Evolutionary conservation across 2,113 vertebrate genomes (phyloP), one percentile per base, ranked within the genome.

Genomic region (Aptenodytes patagonicus): DNA sequence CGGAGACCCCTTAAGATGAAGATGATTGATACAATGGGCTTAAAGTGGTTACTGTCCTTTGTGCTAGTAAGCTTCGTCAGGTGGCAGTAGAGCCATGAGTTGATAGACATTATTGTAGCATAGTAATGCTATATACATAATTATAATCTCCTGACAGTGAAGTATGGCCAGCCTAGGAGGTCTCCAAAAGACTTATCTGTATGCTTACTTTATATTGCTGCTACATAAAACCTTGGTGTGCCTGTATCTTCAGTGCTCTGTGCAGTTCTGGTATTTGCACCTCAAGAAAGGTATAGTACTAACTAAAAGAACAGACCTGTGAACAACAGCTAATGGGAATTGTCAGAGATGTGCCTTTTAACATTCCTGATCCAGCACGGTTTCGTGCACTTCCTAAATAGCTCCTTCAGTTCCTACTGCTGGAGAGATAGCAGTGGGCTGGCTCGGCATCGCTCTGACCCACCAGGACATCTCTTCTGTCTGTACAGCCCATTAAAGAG

Each of bases 21-120:
- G n/a, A 69, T 96, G 95, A 95, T 95, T 96, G 91, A 87, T 93
- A 71, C 64, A 83, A 80, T 81, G 84, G 44, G 55, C 80, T 68
- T 95, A 29, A 95, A 92, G 20, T 78, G 25, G 72, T 97, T 95
- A 79, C 69, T 62, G 7, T 68, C 92, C 84, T 80, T 97, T 86
- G 58, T 40, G 51, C 66, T 73, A 96, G 85, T 89, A 40, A 42
- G 94, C n/a, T 90, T 97, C 40, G 85, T 94, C 84, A 89, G 62
- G 24, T 79, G 28, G 7, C 12, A 57, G 83, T 17, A 83, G 51
- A 92, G 1, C 10, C 44, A 32, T 51, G 64, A 73, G 78, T 76
- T 34, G 40, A 52, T 61, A 90, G 89, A 54, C 17, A 3, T 91
- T 84, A 61, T 3, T 91, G 70, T 49, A 31, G 54, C 68, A 9